Evolutionary conservation across 1,140 invertebrate species (phyloP).

Genomic region (Philotrypesis tridentata): DNA sequence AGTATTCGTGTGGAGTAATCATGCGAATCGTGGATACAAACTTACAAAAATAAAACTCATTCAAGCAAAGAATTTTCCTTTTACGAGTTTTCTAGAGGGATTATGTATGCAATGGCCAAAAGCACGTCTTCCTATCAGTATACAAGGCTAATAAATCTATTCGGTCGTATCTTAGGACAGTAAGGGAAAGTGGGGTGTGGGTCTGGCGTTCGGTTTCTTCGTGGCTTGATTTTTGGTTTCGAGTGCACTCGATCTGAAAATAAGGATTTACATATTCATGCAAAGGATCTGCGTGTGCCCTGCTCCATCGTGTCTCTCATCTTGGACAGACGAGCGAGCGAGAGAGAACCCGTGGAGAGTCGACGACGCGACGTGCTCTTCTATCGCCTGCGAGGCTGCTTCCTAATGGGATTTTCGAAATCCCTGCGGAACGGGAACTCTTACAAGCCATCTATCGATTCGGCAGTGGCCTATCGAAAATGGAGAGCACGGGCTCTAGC

Average conservation of each 20-base stretch:
- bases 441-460: constrained; percentile 61
- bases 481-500: neutral
- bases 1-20: no score
- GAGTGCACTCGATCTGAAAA: constrained; percentile 73
- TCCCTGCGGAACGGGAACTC: constrained; percentile 57
- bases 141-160: constrained; percentile 73
- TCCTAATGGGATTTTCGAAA: constrained; percentile 65
- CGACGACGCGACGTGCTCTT: constrained; percentile 53
- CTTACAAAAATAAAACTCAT: no score
- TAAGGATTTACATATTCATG: constrained; percentile 75
- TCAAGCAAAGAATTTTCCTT: constrained; percentile 4
- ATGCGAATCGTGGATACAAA: no score
- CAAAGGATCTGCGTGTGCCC: constrained; percentile 54
- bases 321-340: constrained; percentile 1
- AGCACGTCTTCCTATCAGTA: constrained; percentile 29
- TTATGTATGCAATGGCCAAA: neutral
- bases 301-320: constrained; percentile 39
- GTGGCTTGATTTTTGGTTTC: constrained; percentile 71
- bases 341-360: constrained; percentile 62
- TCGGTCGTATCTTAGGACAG: constrained; percentile 55
- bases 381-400: constrained; percentile 64
- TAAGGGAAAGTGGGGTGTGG: constrained; percentile 34
- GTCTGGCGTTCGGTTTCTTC: constrained; percentile 61
- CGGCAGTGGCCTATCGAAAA: constrained; percentile 21
- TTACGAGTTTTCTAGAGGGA: neutral